A percentile compares a stretch with the other conserved stretches of the same genome.
These are phyloP conservation scores for Drosophila miranda DNA, from an alignment of 1,140 invertebrate genomes.

Conservation along the genomic window DNA sequence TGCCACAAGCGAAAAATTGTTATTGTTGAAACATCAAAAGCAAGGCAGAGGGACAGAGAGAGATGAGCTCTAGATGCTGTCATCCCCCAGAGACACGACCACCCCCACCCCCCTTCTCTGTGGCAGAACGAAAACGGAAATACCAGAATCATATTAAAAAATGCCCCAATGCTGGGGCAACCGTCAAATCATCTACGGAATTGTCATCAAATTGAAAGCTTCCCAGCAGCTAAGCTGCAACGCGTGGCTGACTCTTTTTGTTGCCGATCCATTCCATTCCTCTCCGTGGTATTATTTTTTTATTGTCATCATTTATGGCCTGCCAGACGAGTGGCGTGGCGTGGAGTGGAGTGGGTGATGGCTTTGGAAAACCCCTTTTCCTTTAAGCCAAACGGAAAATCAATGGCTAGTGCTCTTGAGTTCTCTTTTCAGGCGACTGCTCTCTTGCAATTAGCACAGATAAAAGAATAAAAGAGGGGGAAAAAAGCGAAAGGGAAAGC, in stretches of 20 bases:
- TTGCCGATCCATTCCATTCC: conserved; percentile 27
- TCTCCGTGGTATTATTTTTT: conserved; percentile 27
- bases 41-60: not conserved
- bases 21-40: conserved; percentile 52
- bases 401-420: conserved; percentile 41
- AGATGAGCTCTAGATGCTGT: conserved; percentile 56
- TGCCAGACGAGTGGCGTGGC: not conserved
- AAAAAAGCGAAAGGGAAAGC: not conserved
- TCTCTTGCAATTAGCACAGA: conserved; percentile 55
- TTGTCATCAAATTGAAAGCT: conserved; percentile 79
- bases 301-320: conserved; percentile 53
- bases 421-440: conserved; percentile 29
- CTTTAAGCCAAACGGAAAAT: conserved; percentile 30
- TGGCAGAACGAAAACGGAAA: conserved; percentile 30
- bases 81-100: conserved; percentile 25
- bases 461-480: conserved; percentile 36
- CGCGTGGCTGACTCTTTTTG: conserved; percentile 63
- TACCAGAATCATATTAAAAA: conserved; percentile 75
- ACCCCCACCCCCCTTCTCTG: not conserved
- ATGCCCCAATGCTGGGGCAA: conserved; percentile 72
- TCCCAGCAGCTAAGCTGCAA: conserved; percentile 64
- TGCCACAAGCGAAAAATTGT: conserved; percentile 37
- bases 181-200: conserved; percentile 78
- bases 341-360: not conserved
- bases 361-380: conserved; percentile 32